Percentiles rank a stretch among this genome's conserved stretches.
Conservation (phyloP, 2,888 invertebrate species). For the Apocheima hispidaria region DNA sequence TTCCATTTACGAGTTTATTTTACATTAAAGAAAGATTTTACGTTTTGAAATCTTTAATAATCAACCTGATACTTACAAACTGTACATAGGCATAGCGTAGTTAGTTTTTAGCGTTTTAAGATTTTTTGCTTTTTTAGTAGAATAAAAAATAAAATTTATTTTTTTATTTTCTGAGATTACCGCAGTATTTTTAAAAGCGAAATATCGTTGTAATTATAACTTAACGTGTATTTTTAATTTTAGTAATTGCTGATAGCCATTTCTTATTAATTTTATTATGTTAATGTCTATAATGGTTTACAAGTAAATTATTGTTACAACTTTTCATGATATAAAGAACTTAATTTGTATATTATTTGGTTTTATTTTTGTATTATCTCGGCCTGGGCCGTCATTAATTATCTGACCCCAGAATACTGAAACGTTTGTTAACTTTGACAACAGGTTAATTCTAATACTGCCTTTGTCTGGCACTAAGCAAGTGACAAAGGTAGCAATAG, state of each 20-base stretch:
- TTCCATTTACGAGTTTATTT: conserved; percentile 22
- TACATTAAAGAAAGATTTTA: conserved; percentile 19
- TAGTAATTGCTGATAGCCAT: conserved; percentile 56
- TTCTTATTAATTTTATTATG: conserved; percentile 48
- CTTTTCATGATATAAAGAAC: conserved; percentile 80
- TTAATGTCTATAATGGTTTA: conserved; percentile 73
- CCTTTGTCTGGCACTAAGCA: too few relatives aligned
- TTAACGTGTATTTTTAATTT: conserved; percentile 30
- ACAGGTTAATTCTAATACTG: too few relatives aligned
- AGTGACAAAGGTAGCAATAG: too few relatives aligned
- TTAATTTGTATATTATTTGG: conserved; percentile 70
- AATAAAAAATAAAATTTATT: conserved; percentile 32
- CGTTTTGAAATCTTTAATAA: conserved; percentile 21
- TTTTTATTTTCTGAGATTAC: conserved; percentile 57
- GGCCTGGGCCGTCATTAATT: not conserved
- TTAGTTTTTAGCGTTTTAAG: conserved; percentile 26
- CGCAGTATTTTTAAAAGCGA: conserved; percentile 54
- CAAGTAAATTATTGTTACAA: conserved; percentile 83
- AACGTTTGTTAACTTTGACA: too few relatives aligned
- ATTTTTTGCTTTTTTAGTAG: conserved; percentile 16
- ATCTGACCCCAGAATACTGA: too few relatives aligned
- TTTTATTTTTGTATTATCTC: conserved; percentile 55
- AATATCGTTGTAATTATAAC: conserved; percentile 29
- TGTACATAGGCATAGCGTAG: conserved; percentile 31
- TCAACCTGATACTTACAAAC: conserved; percentile 37